Base-by-base conservation (phyloP, 2,888 invertebrate genomes). In the Chrysodeixis includens region DNA sequence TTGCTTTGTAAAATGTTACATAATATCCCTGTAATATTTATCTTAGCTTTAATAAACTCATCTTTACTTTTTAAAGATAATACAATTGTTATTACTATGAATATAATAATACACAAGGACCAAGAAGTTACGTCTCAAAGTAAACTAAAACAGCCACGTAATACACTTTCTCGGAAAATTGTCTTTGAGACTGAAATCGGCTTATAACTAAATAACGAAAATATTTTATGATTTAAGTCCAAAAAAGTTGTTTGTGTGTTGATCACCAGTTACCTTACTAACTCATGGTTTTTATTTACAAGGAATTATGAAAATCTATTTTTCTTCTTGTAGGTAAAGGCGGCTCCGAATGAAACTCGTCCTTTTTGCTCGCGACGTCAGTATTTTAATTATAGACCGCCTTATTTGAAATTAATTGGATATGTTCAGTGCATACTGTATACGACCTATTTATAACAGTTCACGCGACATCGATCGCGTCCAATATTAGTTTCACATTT, bases 161-260 rank as follows among this genome's bases (percentile, higher is more conserved):
- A 49, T 18, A 46, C 46, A 49, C 20, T 49, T 74, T 73, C 72
- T 74, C 61, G 58, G 75, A 74, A 73, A 49, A 61, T 57, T 61
- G 65, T 58, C 70, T 69, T 58, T 35, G 55, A 61, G 40, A 61
- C 57, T 56, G 63, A 63, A 74, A 65, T 72, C 63, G 74, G 69
- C 54, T 74, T 64, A 74, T 71, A 57, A 57, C 62, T 57, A 44
- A 51, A 52, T 26, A 52, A 26, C 51, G 30, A 55, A 40, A 35
- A 63, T 20, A 54, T 56, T 58, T 68, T 26, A 73, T 59, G 49
- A 63, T 40, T 59, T 54, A 44, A 68, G 12, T 56, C 53, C 40
- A 59, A 62, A n/a, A 35, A 35, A 30, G 54, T 30, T 55, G 53
- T 73, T 22, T 35, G 35, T 49, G 9, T 16, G 20, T 9, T 49